These are phyloP conservation scores for Torymus aiolomorphi DNA, from an alignment of 2,888 invertebrate genomes.

Conservation along the genomic window DNA sequence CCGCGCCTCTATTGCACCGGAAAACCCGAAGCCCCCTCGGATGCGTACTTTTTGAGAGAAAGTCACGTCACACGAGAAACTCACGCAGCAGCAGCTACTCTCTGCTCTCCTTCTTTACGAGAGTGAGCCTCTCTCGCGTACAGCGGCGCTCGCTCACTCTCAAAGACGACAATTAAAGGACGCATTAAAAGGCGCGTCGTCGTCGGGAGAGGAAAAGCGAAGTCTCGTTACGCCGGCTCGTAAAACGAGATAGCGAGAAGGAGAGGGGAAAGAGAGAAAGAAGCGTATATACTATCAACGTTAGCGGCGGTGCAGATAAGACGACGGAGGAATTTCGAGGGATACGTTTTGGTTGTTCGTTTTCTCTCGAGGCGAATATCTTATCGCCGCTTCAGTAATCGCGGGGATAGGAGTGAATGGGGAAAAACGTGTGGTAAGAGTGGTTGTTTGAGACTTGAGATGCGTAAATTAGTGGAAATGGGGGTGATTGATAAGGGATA, in stretches of 20 bases:
- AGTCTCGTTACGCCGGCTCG: slow-evolving; percentile 38
- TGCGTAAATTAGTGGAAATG: no score
- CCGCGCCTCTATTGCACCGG: no score
- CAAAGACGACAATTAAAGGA: slow-evolving; percentile 43
- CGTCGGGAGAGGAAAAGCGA: slow-evolving; percentile 27
- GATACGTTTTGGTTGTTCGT: slow-evolving; percentile 20
- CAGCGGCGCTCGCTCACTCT: slow-evolving; percentile 4
- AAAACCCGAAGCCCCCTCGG: no score
- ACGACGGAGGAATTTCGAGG: slow-evolving; percentile 24
- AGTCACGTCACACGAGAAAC: no score
- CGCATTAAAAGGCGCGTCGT: slow-evolving; percentile 31
- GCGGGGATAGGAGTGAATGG: no score
- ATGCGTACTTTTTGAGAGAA: no score
- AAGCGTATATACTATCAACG: not conserved
- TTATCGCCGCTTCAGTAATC: slow-evolving; percentile 31
- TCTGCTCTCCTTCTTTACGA: no score
- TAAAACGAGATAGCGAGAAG: slow-evolving; percentile 37
- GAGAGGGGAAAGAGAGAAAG: slow-evolving; percentile 7
- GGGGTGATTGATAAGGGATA: no score
- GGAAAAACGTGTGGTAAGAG: no score
- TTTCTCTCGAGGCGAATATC: slow-evolving; percentile 27
- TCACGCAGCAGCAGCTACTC: no score
- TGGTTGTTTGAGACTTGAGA: no score
- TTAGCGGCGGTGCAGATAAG: slow-evolving; percentile 24
- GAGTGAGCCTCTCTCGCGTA: not conserved